Evolutionary conservation across 1,140 invertebrate species (phyloP).

Genomic region (Drosophila lowei): DNA sequence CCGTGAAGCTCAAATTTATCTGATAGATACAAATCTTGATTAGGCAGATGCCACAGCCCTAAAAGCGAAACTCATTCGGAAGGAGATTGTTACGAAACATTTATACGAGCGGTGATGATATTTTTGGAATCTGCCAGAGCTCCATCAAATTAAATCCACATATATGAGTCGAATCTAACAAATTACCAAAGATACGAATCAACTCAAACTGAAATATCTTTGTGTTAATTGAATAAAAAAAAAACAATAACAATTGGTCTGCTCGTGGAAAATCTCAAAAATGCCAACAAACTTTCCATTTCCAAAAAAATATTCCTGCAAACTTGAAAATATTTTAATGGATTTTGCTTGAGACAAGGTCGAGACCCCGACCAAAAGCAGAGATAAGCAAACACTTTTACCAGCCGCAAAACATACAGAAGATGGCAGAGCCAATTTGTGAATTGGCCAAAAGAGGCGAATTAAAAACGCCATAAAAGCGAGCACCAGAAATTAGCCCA

Average conservation of each 20-base stretch:
- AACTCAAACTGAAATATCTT: too few species aligned
- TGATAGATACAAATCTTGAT: neutral
- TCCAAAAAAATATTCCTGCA: constrained; percentile 28
- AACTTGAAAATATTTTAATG: constrained; percentile 52
- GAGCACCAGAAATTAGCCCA: constrained; percentile 60
- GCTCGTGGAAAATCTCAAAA: constrained; percentile 13
- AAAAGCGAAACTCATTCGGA: constrained; percentile 20
- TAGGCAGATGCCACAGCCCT: constrained; percentile 16
- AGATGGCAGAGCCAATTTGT: constrained; percentile 60
- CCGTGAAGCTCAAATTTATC: constrained; percentile 26
- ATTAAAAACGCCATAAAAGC: constrained; percentile 63
- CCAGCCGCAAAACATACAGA: constrained; percentile 32
- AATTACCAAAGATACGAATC: too few species aligned
- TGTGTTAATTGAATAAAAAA: too few species aligned
- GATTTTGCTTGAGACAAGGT: constrained; percentile 49
- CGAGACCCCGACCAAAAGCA: constrained; percentile 40
- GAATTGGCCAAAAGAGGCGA: constrained; percentile 71
- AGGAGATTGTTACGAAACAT: neutral
- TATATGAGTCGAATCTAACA: too few species aligned
- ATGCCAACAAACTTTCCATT: constrained; percentile 20
- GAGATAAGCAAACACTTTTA: constrained; percentile 55
- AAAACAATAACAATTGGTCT: too few species aligned
- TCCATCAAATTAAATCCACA: too few species aligned
- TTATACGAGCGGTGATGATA: neutral
- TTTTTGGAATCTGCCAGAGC: neutral